Evolutionary conservation across 2,113 vertebrate genomes (phyloP).

Genomic region (Pedionomus torquatus): DNA sequence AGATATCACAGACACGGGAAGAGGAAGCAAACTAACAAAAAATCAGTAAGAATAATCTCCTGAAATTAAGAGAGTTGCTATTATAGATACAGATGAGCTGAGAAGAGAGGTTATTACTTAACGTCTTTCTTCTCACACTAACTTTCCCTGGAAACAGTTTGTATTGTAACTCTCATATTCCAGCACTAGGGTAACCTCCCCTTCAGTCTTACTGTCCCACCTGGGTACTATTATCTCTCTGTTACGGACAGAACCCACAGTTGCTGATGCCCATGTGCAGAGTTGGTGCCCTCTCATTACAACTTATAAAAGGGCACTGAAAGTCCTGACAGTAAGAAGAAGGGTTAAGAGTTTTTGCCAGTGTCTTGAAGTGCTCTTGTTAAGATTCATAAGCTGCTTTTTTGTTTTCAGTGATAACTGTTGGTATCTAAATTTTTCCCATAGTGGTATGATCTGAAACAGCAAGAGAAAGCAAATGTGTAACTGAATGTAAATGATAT

Average conservation of each 20-base stretch:
- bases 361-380: not conserved
- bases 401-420: not conserved
- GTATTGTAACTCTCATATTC: not conserved
- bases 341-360: not conserved
- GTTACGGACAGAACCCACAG: not conserved
- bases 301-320: not conserved
- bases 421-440: not conserved
- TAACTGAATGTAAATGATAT: not conserved
- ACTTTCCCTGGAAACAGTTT: not conserved
- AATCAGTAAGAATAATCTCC: not conserved
- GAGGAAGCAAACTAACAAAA: not conserved
- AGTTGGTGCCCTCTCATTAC: not conserved
- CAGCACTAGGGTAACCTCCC: not conserved
- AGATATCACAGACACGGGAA: not conserved
- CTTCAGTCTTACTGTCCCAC: not conserved
- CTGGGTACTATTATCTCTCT: not conserved
- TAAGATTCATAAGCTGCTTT: not conserved
- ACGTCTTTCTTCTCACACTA: not conserved
- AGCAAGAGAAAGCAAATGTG: not conserved
- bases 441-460: not conserved
- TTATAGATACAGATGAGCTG: not conserved
- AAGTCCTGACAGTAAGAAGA: not conserved
- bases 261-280: not conserved
- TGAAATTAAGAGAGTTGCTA: not conserved
- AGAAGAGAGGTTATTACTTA: not conserved